Percentiles rank a stretch among this genome's conserved stretches.
Conservation (phyloP, 1,140 invertebrate genomes). For the Pseudomyrmex gracilis region DNA sequence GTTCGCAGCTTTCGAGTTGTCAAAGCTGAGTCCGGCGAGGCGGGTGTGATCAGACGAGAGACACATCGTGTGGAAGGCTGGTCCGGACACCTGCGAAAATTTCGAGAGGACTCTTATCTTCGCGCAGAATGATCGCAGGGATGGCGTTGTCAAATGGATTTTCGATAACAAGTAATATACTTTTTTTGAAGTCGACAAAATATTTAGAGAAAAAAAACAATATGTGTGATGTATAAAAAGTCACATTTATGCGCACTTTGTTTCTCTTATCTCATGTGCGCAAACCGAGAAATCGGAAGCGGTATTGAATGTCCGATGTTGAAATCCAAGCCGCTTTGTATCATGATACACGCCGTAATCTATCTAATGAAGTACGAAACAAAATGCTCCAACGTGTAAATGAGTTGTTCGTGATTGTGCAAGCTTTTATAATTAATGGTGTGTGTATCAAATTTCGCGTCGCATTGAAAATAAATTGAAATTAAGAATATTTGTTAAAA, state of each 20-base stretch:
- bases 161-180: too few relatives aligned
- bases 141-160: neutral
- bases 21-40: constrained; percentile 88
- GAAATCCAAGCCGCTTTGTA: constrained; percentile 55
- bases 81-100: constrained; percentile 86
- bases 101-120: neutral
- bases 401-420: constrained; percentile 2
- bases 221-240: neutral
- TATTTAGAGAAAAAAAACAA: neutral
- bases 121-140: neutral
- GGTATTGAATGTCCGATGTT: constrained; percentile 36
- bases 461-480: neutral
- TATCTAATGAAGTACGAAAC: constrained; percentile 35
- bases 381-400: constrained; percentile 3
- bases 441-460: neutral
- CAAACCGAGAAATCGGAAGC: constrained; percentile 2
- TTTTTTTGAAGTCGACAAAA: too few relatives aligned
- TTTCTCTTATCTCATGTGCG: neutral
- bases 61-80: constrained; percentile 94
- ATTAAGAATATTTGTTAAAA: too few relatives aligned
- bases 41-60: constrained; percentile 89
- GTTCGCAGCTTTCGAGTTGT: constrained; percentile 90
- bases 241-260: neutral
- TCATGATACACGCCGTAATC: neutral
- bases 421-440: neutral